These are phyloP conservation scores for Dysmachus trigonus DNA, from an alignment of 2,888 invertebrate species.

Conservation along the genomic window DNA sequence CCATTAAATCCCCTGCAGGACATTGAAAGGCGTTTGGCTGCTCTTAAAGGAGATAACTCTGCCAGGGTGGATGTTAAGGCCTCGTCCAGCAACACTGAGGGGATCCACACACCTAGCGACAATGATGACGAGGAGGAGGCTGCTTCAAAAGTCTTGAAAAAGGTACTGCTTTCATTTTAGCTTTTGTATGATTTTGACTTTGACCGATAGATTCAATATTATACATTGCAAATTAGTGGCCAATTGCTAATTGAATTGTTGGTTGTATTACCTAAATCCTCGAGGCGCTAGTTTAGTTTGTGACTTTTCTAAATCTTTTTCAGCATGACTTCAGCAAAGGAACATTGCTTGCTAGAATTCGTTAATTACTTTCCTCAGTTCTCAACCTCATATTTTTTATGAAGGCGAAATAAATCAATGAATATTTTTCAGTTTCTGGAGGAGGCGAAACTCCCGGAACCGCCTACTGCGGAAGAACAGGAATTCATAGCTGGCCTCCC, in stretches of 20 bases:
- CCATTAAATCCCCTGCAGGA: slow-evolving; percentile 65
- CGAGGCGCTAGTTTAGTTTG: no score
- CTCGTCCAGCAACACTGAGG: not conserved
- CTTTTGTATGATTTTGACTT: not conserved
- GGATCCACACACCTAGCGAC: slow-evolving; percentile 55
- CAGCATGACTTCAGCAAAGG: no score
- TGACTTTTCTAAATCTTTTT: no score
- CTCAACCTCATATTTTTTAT: no score
- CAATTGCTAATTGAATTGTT: no score
- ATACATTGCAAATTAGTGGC: no score
- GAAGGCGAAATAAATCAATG: not conserved
- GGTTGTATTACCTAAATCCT: no score
- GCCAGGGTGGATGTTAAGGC: not conserved
- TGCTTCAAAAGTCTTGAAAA: slow-evolving; percentile 59
- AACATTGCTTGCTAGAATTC: no score
- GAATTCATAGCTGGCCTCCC: slow-evolving; percentile 56
- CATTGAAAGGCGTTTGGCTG: slow-evolving; percentile 67
- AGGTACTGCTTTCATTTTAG: slow-evolving; percentile 52
- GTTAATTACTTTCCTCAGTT: no score
- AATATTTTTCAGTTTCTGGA: slow-evolving; percentile 64
- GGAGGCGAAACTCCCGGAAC: slow-evolving; percentile 66
- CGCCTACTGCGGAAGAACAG: slow-evolving; percentile 63
- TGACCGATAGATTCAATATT: no score
- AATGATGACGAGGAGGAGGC: slow-evolving; percentile 62
- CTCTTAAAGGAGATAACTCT: slow-evolving; percentile 64